Evolutionary conservation across 35 echinoderm and acorn worm genomes (phyloP), one percentile per base, ranked within the genome.

Genomic region (Lytechinus pictus): DNA sequence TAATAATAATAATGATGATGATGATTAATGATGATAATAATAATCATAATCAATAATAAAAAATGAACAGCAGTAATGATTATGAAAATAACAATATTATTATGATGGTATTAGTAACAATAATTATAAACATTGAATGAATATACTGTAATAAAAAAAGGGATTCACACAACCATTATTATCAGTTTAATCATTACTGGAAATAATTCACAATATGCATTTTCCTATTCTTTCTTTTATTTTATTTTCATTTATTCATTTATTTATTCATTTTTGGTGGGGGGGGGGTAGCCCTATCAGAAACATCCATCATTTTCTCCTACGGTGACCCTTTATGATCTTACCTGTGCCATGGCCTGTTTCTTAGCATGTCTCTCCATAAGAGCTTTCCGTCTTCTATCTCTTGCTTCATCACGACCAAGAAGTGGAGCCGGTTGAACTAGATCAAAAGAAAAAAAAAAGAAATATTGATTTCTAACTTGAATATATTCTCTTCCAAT

Each of bases 361-460:
- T 12, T 14, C 88, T 90, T 90, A 8, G 88, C 88, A 90, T 90
- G 88, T 33, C 88, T 90, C 28, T 90, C 88, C 52, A 54, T 54
- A 11, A 90, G 10, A 54, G 52, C 88, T 29, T 90, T 90, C 88
- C 16, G 10, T 28, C 88, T 90, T 54, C 88, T 90, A 28, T 44
- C 88, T 90, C 88, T 90, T 44, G 88, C 88, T 54, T 52, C 88
- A 52, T 90, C 88, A 51, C 88, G 10, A 11, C n/a, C 88, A 4
- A 13, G 88, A 9, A 90, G 1, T 52, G 88, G 29, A 7, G 88
- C 88, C 9, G 88, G 88, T 90, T 90, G 88, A 90, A 90, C 88
- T 90, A 90, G 27, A 90, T 51, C 12, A 10, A 54, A 1, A 54
- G n/a, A 90, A 21, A 21, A 2, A 90, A 44, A 4, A 9, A 52